Evolutionary conservation across 2,797 vertebrate genomes (phyloP).

Genomic region (Sebastes oblongus): DNA sequence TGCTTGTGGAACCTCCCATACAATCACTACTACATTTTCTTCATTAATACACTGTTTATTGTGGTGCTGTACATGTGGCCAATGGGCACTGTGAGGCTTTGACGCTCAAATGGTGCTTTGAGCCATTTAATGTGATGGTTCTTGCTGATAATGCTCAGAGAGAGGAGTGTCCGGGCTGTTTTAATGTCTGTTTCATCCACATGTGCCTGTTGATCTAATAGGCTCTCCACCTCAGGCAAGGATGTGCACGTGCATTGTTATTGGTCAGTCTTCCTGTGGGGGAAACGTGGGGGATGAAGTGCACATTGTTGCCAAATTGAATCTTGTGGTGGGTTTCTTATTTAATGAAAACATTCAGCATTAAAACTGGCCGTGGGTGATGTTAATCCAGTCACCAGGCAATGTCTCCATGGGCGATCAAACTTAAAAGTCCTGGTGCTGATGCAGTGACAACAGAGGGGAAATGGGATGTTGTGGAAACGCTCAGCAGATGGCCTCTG

Average conservation of each 20-base stretch:
- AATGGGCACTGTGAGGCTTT: neutral
- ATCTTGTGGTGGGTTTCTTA: neutral
- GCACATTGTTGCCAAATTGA: neutral
- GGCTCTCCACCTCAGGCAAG: neutral
- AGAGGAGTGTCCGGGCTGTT: constrained; percentile 10
- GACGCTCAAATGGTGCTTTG: neutral
- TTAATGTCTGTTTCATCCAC: constrained; percentile 32
- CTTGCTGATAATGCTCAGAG: neutral
- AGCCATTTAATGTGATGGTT: neutral
- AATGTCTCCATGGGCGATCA: neutral
- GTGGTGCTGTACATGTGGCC: neutral
- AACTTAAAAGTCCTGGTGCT: neutral
- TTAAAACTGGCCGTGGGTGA: neutral
- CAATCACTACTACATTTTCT: neutral
- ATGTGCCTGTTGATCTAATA: constrained; percentile 53
- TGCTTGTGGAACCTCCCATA: neutral
- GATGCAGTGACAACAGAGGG: neutral
- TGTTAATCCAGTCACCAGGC: neutral
- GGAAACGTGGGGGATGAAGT: neutral
- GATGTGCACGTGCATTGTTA: neutral
- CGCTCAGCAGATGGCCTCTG: constrained; percentile 32
- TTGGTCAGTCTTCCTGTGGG: neutral
- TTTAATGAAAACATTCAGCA: neutral
- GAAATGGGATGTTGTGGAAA: neutral
- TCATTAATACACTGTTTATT: neutral